Conservation (phyloP, 2,797 vertebrate genomes). For the Spea hammondii region DNA sequence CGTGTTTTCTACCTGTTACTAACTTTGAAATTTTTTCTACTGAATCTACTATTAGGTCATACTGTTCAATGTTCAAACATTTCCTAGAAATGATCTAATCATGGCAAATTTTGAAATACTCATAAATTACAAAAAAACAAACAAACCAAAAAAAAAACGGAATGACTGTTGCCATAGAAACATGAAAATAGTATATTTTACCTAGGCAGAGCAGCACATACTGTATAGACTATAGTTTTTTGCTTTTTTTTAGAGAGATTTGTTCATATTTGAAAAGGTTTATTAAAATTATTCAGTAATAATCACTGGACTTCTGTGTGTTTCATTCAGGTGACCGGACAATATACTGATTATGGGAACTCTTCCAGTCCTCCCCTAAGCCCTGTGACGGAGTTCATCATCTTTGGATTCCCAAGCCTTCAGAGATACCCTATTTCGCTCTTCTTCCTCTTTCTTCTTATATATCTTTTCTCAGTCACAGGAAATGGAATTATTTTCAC, state of each 20-base stretch:
- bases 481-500: slow-evolving; percentile 32
- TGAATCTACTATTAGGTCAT: too few relatives aligned
- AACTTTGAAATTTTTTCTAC: too few relatives aligned
- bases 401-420: slow-evolving; percentile 26
- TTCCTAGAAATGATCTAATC: too few relatives aligned
- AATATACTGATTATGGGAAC: background rate
- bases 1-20: too few relatives aligned
- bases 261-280: too few relatives aligned
- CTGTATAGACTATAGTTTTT: too few relatives aligned
- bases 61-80: too few relatives aligned
- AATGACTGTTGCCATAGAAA: background rate
- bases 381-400: slow-evolving; percentile 19
- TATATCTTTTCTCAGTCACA: slow-evolving; percentile 20
- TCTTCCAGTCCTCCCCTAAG: background rate
- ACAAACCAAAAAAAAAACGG: too few relatives aligned
- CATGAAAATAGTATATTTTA: background rate
- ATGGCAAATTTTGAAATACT: too few relatives aligned
- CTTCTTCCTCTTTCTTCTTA: slow-evolving; percentile 12
- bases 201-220: too few relatives aligned
- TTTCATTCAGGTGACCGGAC: slow-evolving; percentile 6
- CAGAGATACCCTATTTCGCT: background rate
- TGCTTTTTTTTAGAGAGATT: too few relatives aligned
- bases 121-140: too few relatives aligned
- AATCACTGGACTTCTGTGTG: background rate
- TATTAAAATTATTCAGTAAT: background rate